Percentiles rank a stretch among this genome's conserved stretches.
phyloP scores from a whole-genome alignment of 2,888 invertebrate species.

The Erpobdella octoculata region DNA sequence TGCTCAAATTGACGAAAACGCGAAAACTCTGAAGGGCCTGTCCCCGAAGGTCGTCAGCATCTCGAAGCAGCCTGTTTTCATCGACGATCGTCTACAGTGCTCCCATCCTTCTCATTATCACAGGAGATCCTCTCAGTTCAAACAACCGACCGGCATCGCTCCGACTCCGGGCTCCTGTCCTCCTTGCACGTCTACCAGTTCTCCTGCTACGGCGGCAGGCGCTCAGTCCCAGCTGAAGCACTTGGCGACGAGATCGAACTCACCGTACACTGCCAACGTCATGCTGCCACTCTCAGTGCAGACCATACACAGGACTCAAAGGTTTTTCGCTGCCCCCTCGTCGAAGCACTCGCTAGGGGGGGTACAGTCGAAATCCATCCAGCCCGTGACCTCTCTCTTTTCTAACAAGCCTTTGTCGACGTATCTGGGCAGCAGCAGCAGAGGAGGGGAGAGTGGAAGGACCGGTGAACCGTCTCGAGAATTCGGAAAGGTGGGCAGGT shows the following conservation, averaged over 20 bases:
- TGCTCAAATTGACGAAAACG: background rate
- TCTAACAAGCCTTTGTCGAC: slow-evolving; percentile 5
- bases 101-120: background rate
- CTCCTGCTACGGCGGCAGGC: background rate
- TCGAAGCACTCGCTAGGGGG: background rate
- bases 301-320: slow-evolving; percentile 9
- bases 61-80: background rate
- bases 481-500: no score
- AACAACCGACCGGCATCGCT: background rate
- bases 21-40: background rate
- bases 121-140: slow-evolving; percentile 4
- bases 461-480: no score
- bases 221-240: background rate
- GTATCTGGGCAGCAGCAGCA: background rate
- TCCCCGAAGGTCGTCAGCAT: background rate
- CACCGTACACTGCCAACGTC: background rate
- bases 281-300: slow-evolving; percentile 16
- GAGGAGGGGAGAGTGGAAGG: background rate
- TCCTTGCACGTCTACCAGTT: background rate
- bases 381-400: background rate
- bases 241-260: background rate
- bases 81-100: slow-evolving; percentile 4
- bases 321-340: background rate
- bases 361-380: background rate
- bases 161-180: background rate